phyloP scores from a whole-genome alignment of 2,113 vertebrate species.

The Cyanistes caeruleus region DNA sequence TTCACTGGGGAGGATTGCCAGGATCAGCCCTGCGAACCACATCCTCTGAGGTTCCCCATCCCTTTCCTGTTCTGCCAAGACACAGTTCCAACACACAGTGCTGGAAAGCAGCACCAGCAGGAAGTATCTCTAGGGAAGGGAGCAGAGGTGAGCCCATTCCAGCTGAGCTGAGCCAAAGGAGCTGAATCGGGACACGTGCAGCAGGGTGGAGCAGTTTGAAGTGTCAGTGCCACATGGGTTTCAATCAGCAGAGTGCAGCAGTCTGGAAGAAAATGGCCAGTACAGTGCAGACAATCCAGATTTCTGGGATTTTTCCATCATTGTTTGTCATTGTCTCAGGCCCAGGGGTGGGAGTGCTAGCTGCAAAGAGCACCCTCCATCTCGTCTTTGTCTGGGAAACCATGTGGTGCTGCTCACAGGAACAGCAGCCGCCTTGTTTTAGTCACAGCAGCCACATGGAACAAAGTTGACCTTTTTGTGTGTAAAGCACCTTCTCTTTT shows the following conservation, averaged over 20 bases:
- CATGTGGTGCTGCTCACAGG: not conserved
- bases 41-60: not conserved
- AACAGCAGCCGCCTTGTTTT: not conserved
- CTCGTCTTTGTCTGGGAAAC: not conserved
- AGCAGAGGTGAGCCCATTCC: not conserved
- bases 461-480: accelerated
- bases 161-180: not conserved
- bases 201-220: not conserved
- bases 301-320: not conserved
- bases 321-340: not conserved
- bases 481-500: not conserved
- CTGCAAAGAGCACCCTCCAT: not conserved
- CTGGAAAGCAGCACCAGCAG: accelerated
- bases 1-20: accelerated
- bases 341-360: too few species aligned
- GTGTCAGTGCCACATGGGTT: not conserved
- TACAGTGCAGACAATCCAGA: not conserved
- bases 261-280: not conserved
- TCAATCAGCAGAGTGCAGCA: accelerated
- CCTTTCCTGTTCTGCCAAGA: accelerated
- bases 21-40: not conserved
- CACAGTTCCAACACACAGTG: accelerated
- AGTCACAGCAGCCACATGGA: not conserved
- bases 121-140: not conserved
- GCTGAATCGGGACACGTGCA: accelerated